Base-by-base conservation (phyloP, 2,888 invertebrate genomes). In the Acrobasis consociella region DNA sequence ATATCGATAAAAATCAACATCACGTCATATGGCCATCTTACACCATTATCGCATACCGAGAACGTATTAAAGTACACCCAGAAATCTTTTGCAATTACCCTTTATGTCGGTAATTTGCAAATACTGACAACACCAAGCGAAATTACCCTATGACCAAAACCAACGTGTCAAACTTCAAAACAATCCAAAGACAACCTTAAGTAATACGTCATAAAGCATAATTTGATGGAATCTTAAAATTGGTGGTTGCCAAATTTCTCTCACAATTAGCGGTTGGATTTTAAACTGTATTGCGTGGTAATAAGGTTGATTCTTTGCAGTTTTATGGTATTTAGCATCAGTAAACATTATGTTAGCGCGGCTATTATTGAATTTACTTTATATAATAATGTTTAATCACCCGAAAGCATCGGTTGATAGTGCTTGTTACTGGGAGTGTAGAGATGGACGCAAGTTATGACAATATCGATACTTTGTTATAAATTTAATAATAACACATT, bases 361-460 rank as follows among this genome's bases (percentile, higher is more conserved):
- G 80, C 89, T 85, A 91, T 91, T 92, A 92, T 91, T 92, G 91
- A 92, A 92, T 92, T 92, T 91, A 91, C 91, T 91, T 91, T 89
- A 91, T 89, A 91, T 91, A 91, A 91, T 92, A 91, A 89, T 89
- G 88, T 84, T 91, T 92, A 91, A 92, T 92, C 89, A 86, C 85
- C 85, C 73, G 86, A 89, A 89, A 89, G 84, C 87, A 91, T 90
- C 89, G 83, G 80, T 74, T 82, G 85, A 83, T 83, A 86, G 87
- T 87, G 87, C 89, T 90, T 85, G 89, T 90, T 91, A 90, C 87
- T 75, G 82, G 11, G 22, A 76, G 62, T 51, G 13, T 82, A 87
- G 85, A 70, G 86, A 67, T 78, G 85, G 42, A 55, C 17, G 5
- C 9, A 13, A 5, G 42, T 16, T 42, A 13, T 11, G 15, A 2